These are phyloP conservation scores for Drosophila affinis DNA, from an alignment of 2,888 invertebrate genomes.

Conservation along the genomic window DNA sequence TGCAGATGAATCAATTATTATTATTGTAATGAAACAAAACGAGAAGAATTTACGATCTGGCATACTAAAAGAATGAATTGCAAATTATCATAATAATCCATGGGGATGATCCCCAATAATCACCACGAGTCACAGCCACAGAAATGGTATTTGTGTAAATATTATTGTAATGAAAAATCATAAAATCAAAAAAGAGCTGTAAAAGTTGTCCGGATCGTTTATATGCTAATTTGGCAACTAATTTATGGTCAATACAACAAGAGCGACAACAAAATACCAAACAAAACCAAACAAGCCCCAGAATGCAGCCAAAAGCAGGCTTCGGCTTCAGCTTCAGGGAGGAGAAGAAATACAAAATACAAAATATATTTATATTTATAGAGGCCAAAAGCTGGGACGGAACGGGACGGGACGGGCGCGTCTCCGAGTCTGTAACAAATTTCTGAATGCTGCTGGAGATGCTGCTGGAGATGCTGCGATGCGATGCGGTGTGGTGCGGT, in stretches of 20 bases:
- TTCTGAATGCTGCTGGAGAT: constrained; percentile 59
- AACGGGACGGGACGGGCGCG: constrained; percentile 5
- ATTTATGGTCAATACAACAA: constrained; percentile 74
- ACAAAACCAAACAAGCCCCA: constrained; percentile 29
- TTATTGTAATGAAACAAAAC: too few species aligned
- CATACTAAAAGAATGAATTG: background rate
- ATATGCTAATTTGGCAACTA: constrained; percentile 71
- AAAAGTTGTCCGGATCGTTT: constrained; percentile 70
- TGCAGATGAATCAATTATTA: background rate
- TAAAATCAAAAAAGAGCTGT: constrained; percentile 42
- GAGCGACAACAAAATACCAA: constrained; percentile 71
- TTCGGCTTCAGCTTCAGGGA: background rate
- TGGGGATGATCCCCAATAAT: constrained; percentile 24
- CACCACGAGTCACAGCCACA: constrained; percentile 6
- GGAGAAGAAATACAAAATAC: constrained; percentile 18
- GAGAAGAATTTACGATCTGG: background rate
- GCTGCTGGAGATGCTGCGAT: constrained; percentile 48
- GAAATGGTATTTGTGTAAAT: constrained; percentile 26
- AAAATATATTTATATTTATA: constrained; percentile 60
- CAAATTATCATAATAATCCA: background rate
- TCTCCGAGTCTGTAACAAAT: constrained; percentile 69
- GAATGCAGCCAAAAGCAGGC: constrained; percentile 17
- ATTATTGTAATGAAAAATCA: constrained; percentile 38
- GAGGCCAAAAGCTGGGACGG: constrained; percentile 38
- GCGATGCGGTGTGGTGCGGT: constrained; percentile 11